Conservation (phyloP, 2,888 invertebrate genomes). For the Maniola hyperantus region DNA sequence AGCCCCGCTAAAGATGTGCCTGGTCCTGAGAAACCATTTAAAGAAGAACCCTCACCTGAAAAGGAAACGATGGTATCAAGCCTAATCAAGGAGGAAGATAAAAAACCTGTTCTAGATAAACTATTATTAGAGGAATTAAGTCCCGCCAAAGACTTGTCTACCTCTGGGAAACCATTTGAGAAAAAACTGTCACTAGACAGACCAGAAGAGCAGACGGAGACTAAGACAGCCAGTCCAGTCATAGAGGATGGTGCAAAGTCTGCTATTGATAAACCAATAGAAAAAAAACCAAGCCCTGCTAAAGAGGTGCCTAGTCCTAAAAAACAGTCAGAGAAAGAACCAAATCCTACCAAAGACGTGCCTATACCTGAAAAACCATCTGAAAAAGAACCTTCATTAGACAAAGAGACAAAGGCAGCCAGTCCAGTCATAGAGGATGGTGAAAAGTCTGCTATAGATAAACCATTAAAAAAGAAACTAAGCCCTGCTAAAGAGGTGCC, state of each 20-base stretch:
- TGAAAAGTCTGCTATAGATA: background rate
- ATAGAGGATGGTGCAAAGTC: background rate
- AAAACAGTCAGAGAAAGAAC: background rate
- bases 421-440: background rate
- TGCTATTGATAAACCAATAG: background rate
- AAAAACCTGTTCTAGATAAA: background rate
- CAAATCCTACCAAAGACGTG: constrained; percentile 16
- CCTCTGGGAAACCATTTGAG: background rate
- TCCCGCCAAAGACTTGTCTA: background rate
- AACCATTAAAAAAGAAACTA: constrained; percentile 28
- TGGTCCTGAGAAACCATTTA: background rate
- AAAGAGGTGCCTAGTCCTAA: background rate
- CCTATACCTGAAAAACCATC: background rate
- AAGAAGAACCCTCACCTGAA: constrained; percentile 9
- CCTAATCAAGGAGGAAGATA: background rate
- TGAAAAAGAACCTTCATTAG: too few species aligned
- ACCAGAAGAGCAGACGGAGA: background rate
- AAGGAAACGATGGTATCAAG: background rate
- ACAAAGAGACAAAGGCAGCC: background rate
- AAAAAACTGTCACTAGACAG: constrained; percentile 16
- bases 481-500: constrained; percentile 17
- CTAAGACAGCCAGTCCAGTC: background rate
- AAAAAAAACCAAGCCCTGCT: constrained; percentile 33
- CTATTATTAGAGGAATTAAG: background rate
- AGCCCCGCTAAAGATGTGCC: background rate